These are phyloP conservation scores for Cremastinae sp. DNA, from an alignment of 2,888 invertebrate genomes.

Conservation along the genomic window DNA sequence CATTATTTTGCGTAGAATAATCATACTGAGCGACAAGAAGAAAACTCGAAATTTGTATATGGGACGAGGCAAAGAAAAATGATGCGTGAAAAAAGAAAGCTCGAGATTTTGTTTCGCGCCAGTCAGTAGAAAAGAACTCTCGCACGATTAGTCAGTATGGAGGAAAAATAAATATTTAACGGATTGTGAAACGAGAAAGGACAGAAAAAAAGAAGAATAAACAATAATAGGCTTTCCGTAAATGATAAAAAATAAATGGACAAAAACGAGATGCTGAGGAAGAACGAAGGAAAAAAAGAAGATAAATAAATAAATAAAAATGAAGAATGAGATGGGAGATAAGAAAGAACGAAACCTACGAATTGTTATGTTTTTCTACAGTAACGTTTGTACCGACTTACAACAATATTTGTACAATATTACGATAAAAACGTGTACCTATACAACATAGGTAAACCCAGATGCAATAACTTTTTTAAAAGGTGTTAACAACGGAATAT, in stretches of 20 bases:
- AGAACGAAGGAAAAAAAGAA: constrained; percentile 48
- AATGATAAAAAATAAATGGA: constrained; percentile 69
- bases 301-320: constrained; percentile 29
- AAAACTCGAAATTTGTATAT: constrained; percentile 15
- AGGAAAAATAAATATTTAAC: constrained; percentile 62
- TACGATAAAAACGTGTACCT: constrained; percentile 74
- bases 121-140: constrained; percentile 61
- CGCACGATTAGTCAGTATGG: constrained; percentile 62
- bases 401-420: constrained; percentile 80
- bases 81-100: constrained; percentile 16
- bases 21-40: neutral
- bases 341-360: constrained; percentile 66
- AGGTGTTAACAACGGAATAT: constrained; percentile 74
- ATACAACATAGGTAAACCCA: constrained; percentile 78
- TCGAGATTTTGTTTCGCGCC: constrained; percentile 47
- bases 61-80: constrained; percentile 21
- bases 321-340: constrained; percentile 41
- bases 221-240: constrained; percentile 76
- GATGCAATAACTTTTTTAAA: constrained; percentile 80
- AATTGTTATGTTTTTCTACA: constrained; percentile 80
- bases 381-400: constrained; percentile 80
- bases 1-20: constrained; percentile 1
- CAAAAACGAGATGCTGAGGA: constrained; percentile 60
- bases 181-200: constrained; percentile 39
- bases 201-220: constrained; percentile 62